These are phyloP conservation scores for Sericinus montela DNA, from an alignment of 2,888 invertebrate genomes.

Conservation along the genomic window DNA sequence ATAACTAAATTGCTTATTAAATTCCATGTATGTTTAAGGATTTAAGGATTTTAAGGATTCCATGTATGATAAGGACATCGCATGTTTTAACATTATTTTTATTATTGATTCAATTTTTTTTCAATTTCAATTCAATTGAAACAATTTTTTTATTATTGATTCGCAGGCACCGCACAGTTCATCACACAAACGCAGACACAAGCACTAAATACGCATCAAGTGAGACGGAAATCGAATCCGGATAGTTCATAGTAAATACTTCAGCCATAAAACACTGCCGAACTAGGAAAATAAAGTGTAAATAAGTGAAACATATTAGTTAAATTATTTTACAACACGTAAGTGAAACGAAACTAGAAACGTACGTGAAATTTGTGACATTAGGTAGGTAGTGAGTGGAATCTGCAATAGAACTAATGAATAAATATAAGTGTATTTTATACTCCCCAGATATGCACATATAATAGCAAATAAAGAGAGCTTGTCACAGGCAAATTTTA, in stretches of 20 bases:
- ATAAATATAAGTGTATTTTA: background rate
- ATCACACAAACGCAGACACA: conserved; percentile 66
- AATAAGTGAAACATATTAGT: conserved; percentile 43
- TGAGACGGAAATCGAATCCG: conserved; percentile 72
- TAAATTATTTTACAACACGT: conserved; percentile 19
- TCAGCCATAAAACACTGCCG: conserved; percentile 37
- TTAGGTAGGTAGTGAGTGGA: background rate
- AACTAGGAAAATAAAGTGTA: conserved; percentile 46
- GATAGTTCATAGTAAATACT: conserved; percentile 68
- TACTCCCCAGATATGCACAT: background rate
- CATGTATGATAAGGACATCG: too few relatives aligned
- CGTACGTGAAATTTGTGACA: conserved; percentile 2
- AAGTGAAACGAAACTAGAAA: conserved; percentile 3
- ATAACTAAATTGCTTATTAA: too few relatives aligned
- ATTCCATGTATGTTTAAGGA: too few relatives aligned
- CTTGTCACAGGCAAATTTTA: background rate
- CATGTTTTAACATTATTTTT: too few relatives aligned
- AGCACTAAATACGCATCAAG: conserved; percentile 62
- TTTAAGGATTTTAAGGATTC: too few relatives aligned
- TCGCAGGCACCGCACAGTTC: conserved; percentile 61
- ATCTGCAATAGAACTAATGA: background rate
- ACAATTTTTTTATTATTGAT: too few relatives aligned
- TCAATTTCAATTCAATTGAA: too few relatives aligned
- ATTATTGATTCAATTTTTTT: too few relatives aligned
- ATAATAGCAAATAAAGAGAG: too few relatives aligned